Evolutionary conservation across 2,113 vertebrate species (phyloP), one percentile per base, ranked within the genome.

Genomic region (Mixornis gularis): DNA sequence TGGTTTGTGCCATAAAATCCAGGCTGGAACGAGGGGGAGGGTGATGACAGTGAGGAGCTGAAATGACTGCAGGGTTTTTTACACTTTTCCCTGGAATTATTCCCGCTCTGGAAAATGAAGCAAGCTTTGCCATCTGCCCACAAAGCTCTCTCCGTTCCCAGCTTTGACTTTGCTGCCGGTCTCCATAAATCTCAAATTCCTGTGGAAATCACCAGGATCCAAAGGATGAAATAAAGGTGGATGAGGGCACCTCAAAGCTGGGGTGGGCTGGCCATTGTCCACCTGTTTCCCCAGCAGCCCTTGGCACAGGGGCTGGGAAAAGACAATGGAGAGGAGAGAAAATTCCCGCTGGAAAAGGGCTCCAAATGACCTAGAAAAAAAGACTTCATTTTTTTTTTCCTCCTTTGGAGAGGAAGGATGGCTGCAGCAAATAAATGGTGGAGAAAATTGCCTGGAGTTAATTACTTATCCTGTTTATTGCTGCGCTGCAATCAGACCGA

Each of bases 231-330:
- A 27, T 1, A 2, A 6, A 43, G 13, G 26, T 32, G 40, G 66
- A 0, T 4, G 36, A 12, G 41, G 7, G 36, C 49, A 13, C 1
- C 30, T 8, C 85, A 12, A 18, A 52, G 55, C 48, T 40, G 69
- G 4, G 3, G 3, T 7, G 24, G 51, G 16, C 15, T 22, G n/a
- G 22, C 2, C 5, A 0, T 24, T 13, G 9, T 1, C 71, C 72
- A 20, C 10, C 52, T 13, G 34, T n/a, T 30, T 68, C 34, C 13
- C 0, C 0, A 16, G 21, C 6, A 3, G 24, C 38, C 58, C 49
- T 9, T 5, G 52, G 80, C 70, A 49, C 32, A 29, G 1, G 29
- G 49, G 4, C 29, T 36, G 19, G 56, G 46, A 44, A 21, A 5
- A 12, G 10, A 9, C 40, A 22, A 36, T 3, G 10, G 32, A 53